Base-by-base conservation (phyloP, 2,797 vertebrate species). In the Cossypha caffra region DNA sequence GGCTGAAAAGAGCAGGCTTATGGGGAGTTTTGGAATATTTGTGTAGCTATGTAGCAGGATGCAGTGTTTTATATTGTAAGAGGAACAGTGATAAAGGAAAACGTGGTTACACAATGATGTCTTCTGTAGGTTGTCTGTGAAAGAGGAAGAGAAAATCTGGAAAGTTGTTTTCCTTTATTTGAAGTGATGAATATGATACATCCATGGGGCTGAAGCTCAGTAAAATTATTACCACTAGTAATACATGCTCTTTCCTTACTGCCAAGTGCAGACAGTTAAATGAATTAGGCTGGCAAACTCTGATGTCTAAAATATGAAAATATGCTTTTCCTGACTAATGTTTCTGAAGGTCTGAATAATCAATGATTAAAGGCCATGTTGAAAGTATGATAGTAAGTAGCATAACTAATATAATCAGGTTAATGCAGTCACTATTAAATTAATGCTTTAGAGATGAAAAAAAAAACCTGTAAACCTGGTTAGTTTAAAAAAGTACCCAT, bases 51-150 rank as follows among this genome's bases (percentile, higher is more conserved):
- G 2, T n/a, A 38, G 63, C 38, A 8, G 29, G 13, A 12, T 81
- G 33, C 45, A 35, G 28, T 57, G 31, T 13, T 81, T 59, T 35
- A 4, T 62, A 35, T 23, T 47, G 17, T 29, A 31, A 62, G 52
- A 86, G 21, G 47, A 94, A 10, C 5, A 25, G 31, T 16, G 45
- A 25, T 75, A 29, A 16, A 71, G 64, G 16, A 84, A 58, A 74
- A 38, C 0, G 2, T 59, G 47, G 15, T 28, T 76, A 4, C 0
- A 0, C 42, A 54, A 3, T 37, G 63, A 9, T 69, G 8, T 43
- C 29, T 85, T 76, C 62, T 79, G 17, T 59, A 43, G 26, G 13
- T 20, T 55, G 35, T 21, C n/a, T 42, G 8, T 73, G 43, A 71
- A 74, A 79, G 52, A 73, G 31, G 17, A 84, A 45, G 51, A 72